Conservation (phyloP, 1,140 invertebrate species). For the Drosophila subobscura region DNA sequence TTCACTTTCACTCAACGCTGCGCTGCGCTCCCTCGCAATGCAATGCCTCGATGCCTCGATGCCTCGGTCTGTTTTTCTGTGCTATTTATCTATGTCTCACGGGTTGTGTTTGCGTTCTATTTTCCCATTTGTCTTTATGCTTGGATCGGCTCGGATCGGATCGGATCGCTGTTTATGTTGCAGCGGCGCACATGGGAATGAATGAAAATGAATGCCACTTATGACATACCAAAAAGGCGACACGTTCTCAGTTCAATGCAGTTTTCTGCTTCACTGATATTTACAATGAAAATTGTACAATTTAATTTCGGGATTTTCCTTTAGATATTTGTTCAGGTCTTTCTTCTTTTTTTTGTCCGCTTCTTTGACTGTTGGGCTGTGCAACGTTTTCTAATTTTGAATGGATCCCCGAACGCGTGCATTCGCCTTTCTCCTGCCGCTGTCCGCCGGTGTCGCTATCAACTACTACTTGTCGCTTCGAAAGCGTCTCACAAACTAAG, state of each 20-base stretch:
- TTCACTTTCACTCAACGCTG: conserved; percentile 27
- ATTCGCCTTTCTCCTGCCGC: conserved; percentile 20
- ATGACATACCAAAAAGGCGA: conserved; percentile 34
- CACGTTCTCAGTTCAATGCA: conserved; percentile 41
- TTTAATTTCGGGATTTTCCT: conserved; percentile 24
- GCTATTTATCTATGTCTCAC: conserved; percentile 15
- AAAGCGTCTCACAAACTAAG: conserved; percentile 79
- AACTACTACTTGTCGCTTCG: conserved; percentile 77
- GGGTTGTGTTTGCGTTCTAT: conserved; percentile 14
- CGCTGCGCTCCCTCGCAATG: too few relatives aligned
- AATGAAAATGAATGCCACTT: conserved; percentile 4
- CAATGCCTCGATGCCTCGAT: conserved; percentile 3
- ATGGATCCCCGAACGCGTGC: conserved; percentile 47
- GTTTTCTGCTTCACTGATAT: conserved; percentile 30
- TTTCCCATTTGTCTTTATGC: conserved; percentile 34
- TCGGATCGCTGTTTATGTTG: conserved; percentile 26
- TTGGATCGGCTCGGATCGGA: not conserved
- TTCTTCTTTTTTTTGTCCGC: conserved; percentile 4
- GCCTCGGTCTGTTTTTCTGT: conserved; percentile 1
- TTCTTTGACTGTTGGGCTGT: conserved; percentile 36
- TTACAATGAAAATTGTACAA: conserved; percentile 22
- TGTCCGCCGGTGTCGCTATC: conserved; percentile 50
- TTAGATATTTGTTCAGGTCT: not conserved
- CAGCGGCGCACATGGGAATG: conserved; percentile 37
- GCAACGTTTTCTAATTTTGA: conserved; percentile 53